phyloP scores from a whole-genome alignment of 35 echinoderm and acorn worm genomes.

The Strongylocentrotus purpuratus region DNA sequence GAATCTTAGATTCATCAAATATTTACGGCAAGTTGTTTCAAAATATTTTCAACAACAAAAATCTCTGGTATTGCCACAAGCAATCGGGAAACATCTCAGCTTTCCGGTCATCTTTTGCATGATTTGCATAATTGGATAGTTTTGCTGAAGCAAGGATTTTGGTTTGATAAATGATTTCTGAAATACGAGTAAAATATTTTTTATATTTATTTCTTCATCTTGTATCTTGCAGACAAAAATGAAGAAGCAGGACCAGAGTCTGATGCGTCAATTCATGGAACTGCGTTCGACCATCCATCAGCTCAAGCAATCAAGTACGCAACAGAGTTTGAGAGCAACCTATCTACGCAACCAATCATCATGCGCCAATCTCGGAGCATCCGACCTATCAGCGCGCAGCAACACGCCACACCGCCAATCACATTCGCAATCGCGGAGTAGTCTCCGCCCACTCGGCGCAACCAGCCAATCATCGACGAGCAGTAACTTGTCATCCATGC shows the following conservation, averaged over 20 bases:
- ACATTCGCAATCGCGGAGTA: background rate
- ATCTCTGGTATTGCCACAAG: too few species aligned
- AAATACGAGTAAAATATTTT: too few species aligned
- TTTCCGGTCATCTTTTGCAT: too few species aligned
- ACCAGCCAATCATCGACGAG: background rate
- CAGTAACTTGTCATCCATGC: conserved; percentile 28
- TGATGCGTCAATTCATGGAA: conserved; percentile 44
- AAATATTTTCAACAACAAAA: too few species aligned
- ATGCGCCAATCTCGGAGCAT: conserved; percentile 15
- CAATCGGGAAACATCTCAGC: too few species aligned
- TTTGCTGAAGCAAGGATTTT: too few species aligned
- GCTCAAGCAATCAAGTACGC: background rate
- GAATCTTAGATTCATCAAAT: too few species aligned
- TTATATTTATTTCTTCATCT: background rate
- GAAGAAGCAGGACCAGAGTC: conserved; percentile 30
- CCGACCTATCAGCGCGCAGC: conserved; percentile 35
- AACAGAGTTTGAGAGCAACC: background rate
- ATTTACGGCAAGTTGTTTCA: too few species aligned
- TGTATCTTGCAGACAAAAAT: conserved; percentile 33
- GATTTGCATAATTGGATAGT: too few species aligned
- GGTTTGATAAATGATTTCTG: background rate
- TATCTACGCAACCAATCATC: conserved; percentile 28
- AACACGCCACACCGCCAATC: background rate
- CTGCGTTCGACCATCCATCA: conserved; percentile 45
- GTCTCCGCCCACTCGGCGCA: conserved; percentile 6